Evolutionary conservation across 2,113 vertebrate genomes (phyloP).

Genomic region (Rafetus swinhoei): DNA sequence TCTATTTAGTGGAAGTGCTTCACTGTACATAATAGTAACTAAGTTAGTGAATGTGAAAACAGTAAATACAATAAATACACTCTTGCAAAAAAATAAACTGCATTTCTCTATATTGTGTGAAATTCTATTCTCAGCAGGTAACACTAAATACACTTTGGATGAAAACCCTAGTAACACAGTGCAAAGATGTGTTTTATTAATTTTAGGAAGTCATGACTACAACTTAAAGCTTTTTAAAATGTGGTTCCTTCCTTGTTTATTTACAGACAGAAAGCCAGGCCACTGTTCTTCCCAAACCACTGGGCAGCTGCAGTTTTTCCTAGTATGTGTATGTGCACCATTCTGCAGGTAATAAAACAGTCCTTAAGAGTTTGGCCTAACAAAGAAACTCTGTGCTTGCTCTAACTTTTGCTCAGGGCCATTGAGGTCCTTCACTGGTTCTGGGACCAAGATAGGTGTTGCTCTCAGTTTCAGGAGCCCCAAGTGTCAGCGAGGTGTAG

Average conservation of each 20-base stretch:
- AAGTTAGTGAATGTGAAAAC: background rate
- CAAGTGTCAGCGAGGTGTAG: background rate
- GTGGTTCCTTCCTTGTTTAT: background rate
- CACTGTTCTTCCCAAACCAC: background rate
- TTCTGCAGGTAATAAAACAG: background rate
- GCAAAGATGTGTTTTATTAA: background rate
- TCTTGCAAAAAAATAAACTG: background rate
- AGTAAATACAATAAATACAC: background rate
- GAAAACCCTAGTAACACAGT: background rate
- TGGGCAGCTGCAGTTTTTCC: background rate
- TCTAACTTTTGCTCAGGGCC: background rate
- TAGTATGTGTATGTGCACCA: background rate
- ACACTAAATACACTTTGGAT: constrained; percentile 56
- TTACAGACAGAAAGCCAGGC: background rate
- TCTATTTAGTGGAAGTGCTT: background rate
- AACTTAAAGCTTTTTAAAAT: background rate
- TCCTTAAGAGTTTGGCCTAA: background rate
- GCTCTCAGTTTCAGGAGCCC: background rate
- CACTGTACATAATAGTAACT: background rate
- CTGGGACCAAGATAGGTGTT: background rate
- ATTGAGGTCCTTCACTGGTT: background rate
- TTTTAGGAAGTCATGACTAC: background rate
- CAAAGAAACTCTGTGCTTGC: background rate
- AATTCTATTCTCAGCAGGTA: constrained; percentile 65
- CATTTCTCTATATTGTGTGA: background rate